Evolutionary conservation across 2,888 invertebrate genomes (phyloP), one percentile per base, ranked within the genome.

Genomic region (Uloborus plumipes): DNA sequence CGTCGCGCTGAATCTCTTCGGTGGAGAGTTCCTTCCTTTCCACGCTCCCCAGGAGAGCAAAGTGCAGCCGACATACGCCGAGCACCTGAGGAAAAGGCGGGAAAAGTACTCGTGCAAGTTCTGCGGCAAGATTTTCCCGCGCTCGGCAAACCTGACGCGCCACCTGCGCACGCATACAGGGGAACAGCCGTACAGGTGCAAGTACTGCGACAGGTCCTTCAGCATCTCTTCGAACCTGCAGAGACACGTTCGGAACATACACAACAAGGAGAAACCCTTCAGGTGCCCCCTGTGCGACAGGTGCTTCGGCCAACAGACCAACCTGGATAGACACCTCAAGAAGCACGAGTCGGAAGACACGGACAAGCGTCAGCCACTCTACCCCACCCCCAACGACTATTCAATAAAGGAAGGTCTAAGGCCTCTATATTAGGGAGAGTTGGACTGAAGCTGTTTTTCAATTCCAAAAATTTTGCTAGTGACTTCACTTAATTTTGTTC

Each of bases 241-340:
- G 89, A 92, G 99, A n/a, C 99, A 99, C 90, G 97, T 99, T 4
- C 92, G 99, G 73, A 99, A 99, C 88, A 99, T 99, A 84, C 99
- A 99, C 91, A 98, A 98, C 90, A 98, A 99, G 89, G 96, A 97
- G 89, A 93, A 97, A 84, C 98, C 98, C 0, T 98, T 98, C 90
- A 95, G 96, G 87, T 99, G 99, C 89, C 93, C 94, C 14, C 91
- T 97, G 78, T 99, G 99, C 90, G 98, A 98, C 87, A 92, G 97
- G 70, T 96, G 97, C 89, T 99, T 99, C 89, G 99, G 99, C 0
- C 99, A 99, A 90, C 98, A 99, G 90, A 99, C 99, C 18, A 99
- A 99, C 89, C 91, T 99, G 85, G 99, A 99, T 88, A 92, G 99
- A 31, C 99, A 99, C 88, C 89, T 98, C 88, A 98, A 98, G 91